Evolutionary conservation across 2,113 vertebrate species (phyloP).

Genomic region (Piprites chloris): DNA sequence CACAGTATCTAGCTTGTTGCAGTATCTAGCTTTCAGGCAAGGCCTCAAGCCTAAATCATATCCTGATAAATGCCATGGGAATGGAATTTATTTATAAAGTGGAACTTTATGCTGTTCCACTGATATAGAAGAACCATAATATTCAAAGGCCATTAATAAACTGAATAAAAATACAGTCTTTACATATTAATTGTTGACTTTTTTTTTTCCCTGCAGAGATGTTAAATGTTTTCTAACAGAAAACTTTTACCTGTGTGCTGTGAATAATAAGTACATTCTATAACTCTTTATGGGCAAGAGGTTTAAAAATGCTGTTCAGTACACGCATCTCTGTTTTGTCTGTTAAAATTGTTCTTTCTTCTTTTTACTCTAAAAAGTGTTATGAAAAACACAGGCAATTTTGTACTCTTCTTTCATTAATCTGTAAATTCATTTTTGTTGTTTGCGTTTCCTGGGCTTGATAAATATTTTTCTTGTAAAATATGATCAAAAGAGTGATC

Average conservation of each 20-base stretch:
- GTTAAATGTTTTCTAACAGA: neutral
- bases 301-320: neutral
- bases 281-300: neutral
- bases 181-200: neutral
- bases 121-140: neutral
- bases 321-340: fast-evolving
- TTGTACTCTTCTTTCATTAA: neutral
- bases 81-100: too few relatives aligned
- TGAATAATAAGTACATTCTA: neutral
- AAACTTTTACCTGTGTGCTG: neutral
- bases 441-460: neutral
- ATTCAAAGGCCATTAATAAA: neutral
- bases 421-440: neutral
- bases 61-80: neutral
- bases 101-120: neutral
- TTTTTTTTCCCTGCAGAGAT: neutral
- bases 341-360: neutral
- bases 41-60: neutral
- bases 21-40: neutral
- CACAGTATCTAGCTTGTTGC: neutral
- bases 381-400: neutral
- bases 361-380: neutral
- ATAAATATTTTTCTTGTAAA: neutral
- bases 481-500: neutral
- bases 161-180: neutral